A percentile compares a stretch with the other conserved stretches of the same genome.
These are phyloP conservation scores for Argyrosomus regius DNA, from an alignment of 2,797 vertebrate species.

Conservation along the genomic window DNA sequence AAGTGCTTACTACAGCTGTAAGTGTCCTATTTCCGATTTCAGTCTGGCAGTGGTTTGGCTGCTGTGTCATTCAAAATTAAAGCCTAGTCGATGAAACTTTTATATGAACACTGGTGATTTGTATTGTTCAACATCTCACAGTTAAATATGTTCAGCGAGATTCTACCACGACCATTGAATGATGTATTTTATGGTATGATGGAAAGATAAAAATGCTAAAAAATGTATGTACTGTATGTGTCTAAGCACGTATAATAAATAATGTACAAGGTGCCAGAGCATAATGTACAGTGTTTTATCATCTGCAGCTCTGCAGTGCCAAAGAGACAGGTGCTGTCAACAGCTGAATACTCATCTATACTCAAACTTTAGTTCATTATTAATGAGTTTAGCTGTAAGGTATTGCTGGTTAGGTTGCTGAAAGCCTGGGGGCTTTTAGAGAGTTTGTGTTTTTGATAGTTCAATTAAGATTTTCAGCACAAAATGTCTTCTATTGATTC, in stretches of 20 bases:
- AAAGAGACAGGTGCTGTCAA: conserved; percentile 12
- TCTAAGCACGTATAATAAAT: conserved; percentile 5
- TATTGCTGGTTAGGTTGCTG: background rate
- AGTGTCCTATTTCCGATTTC: conserved; percentile 55
- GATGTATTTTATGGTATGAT: background rate
- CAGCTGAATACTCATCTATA: conserved; percentile 11
- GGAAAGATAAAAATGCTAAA: background rate
- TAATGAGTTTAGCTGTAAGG: conserved; percentile 25
- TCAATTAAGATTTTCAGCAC: conserved; percentile 30
- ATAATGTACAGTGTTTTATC: conserved; percentile 14
- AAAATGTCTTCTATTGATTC: conserved; percentile 35
- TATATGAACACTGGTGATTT: background rate
- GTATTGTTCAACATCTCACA: background rate
- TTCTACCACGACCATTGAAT: background rate
- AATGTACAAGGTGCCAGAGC: background rate
- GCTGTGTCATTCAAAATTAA: conserved; percentile 32
- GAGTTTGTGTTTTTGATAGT: conserved; percentile 7
- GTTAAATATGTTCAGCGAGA: background rate
- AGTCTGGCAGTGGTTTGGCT: conserved; percentile 12
- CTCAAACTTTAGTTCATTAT: conserved; percentile 27
- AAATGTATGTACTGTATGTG: background rate
- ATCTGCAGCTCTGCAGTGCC: background rate
- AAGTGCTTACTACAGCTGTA: conserved; percentile 47
- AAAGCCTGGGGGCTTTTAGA: conserved; percentile 39
- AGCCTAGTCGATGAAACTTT: background rate